Evolutionary conservation across 2,797 vertebrate species (phyloP).

Genomic region (Bufotes viridis): DNA sequence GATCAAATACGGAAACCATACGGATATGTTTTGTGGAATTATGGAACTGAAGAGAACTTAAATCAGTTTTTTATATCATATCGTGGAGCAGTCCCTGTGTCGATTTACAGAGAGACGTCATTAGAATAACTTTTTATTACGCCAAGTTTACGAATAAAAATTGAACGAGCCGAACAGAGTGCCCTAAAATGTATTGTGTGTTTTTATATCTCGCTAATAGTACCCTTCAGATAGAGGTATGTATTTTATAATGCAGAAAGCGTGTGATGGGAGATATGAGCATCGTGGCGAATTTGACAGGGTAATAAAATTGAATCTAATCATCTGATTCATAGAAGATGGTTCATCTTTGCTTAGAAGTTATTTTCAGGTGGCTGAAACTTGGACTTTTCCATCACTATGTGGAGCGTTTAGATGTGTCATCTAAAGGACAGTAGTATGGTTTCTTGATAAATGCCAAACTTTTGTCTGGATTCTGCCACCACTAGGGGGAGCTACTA

Average conservation of each 20-base stretch:
- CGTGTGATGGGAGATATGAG: background rate
- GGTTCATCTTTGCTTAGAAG: background rate
- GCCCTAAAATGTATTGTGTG: constrained; percentile 10
- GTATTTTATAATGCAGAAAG: background rate
- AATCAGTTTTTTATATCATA: background rate
- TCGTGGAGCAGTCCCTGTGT: background rate
- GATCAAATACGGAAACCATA: too few relatives aligned
- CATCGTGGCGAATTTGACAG: background rate
- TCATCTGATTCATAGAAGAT: background rate
- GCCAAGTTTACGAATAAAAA: background rate
- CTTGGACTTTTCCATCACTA: too few relatives aligned
- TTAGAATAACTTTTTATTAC: background rate
- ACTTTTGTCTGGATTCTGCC: too few relatives aligned
- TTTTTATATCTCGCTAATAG: background rate
- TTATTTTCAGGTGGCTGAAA: background rate
- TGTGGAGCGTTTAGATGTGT: too few relatives aligned
- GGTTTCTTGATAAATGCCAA: too few relatives aligned
- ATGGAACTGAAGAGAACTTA: too few relatives aligned
- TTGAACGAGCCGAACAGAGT: background rate
- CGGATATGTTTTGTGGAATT: too few relatives aligned
- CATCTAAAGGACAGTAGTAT: too few relatives aligned
- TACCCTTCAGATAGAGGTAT: too few relatives aligned
- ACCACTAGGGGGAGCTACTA: too few relatives aligned
- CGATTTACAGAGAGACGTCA: background rate
- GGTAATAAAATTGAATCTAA: background rate